These are phyloP conservation scores for Pseudococcus jackbeardsleyi DNA, from an alignment of 2,888 invertebrate genomes.

Conservation along the genomic window DNA sequence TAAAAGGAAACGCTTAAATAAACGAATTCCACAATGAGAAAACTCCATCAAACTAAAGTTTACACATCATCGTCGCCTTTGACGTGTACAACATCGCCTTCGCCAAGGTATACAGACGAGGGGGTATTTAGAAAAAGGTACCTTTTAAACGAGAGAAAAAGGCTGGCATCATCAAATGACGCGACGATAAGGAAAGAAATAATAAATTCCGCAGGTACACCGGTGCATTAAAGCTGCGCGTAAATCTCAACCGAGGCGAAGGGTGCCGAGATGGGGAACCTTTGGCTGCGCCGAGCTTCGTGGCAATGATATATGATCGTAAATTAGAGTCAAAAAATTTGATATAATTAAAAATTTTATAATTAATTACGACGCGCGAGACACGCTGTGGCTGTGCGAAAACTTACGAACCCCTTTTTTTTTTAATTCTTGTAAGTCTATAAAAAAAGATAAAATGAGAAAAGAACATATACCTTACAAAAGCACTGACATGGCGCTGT, in stretches of 20 bases:
- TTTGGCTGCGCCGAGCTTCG: neutral
- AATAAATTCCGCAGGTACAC: constrained; percentile 17
- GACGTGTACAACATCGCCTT: neutral
- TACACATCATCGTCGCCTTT: neutral
- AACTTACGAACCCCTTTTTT: constrained; percentile 11
- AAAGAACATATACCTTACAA: constrained; percentile 16
- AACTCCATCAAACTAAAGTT: constrained; percentile 7
- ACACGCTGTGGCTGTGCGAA: neutral
- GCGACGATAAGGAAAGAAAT: constrained; percentile 1
- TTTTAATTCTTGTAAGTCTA: constrained; percentile 10
- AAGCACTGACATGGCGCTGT: constrained; percentile 29
- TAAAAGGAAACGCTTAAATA: constrained; percentile 17
- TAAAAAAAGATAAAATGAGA: constrained; percentile 1
- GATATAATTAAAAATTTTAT: constrained; percentile 17
- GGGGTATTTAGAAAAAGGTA: neutral
- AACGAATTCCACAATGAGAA: constrained; percentile 4
- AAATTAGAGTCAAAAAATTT: constrained; percentile 22
- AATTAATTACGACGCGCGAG: neutral
- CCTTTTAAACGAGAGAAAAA: neutral
- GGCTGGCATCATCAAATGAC: constrained; percentile 12
- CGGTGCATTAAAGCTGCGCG: neutral
- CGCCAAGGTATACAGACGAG: neutral
- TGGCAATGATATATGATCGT: constrained; percentile 17
- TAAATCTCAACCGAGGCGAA: neutral
- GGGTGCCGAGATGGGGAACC: neutral